Evolutionary conservation across 2,888 invertebrate species (phyloP).

Genomic region (Nysson spinosus): DNA sequence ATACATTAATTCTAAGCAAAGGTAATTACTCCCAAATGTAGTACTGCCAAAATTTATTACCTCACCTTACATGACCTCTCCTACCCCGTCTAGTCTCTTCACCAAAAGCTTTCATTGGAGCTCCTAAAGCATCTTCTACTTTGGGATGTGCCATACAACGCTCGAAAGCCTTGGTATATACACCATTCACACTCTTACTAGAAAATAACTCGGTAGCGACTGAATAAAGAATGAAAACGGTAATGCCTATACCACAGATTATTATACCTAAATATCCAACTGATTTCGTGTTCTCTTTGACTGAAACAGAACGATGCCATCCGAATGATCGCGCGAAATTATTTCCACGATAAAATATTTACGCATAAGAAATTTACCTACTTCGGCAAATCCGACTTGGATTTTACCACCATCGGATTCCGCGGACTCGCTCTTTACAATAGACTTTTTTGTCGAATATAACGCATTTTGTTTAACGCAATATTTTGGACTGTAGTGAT

Average conservation of each 20-base stretch:
- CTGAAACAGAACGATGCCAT: conserved; percentile 76
- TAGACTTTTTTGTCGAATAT: conserved; percentile 59
- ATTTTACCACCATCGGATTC: conserved; percentile 53
- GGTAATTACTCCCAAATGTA: background rate
- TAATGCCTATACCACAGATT: conserved; percentile 87
- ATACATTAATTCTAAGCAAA: background rate
- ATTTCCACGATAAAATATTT: background rate
- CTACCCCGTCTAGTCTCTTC: conserved; percentile 91
- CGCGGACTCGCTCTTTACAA: conserved; percentile 25
- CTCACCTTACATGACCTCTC: conserved; percentile 86
- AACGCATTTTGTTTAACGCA: conserved; percentile 28
- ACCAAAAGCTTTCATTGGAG: conserved; percentile 92
- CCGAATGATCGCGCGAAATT: too few species aligned
- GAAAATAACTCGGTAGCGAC: conserved; percentile 93
- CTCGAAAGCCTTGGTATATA: conserved; percentile 89
- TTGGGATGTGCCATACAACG: conserved; percentile 86
- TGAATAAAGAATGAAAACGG: conserved; percentile 89
- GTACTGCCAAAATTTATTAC: too few species aligned
- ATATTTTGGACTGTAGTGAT: background rate
- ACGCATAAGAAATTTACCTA: conserved; percentile 67
- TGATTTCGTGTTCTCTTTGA: conserved; percentile 94
- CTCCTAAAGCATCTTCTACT: conserved; percentile 90
- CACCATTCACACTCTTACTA: conserved; percentile 89
- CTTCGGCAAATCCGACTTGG: conserved; percentile 67
- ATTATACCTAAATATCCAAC: conserved; percentile 91